These are phyloP conservation scores for Chanos chanos DNA, from an alignment of 2,797 vertebrate genomes.

Conservation along the genomic window DNA sequence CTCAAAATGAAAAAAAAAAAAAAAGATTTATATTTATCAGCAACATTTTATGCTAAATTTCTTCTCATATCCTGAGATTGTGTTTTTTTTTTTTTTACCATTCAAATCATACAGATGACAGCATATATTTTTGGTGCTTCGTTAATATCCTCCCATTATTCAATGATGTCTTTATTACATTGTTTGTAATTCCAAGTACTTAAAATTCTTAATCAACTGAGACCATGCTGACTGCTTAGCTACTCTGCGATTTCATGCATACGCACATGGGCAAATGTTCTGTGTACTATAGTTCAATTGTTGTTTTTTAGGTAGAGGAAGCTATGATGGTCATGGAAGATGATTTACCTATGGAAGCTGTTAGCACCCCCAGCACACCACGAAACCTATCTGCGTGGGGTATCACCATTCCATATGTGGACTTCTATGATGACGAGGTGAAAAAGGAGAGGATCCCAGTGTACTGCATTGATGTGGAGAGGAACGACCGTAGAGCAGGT, in stretches of 20 bases:
- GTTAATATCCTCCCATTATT: too few species aligned
- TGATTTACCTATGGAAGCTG: constrained; percentile 75
- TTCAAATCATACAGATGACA: too few species aligned
- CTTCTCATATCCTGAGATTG: too few species aligned
- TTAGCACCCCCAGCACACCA: constrained; percentile 69
- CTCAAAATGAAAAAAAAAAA: neutral
- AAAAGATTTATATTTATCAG: neutral
- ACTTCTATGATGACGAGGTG: constrained; percentile 81
- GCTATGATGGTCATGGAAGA: constrained; percentile 90
- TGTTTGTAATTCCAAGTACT: too few species aligned
- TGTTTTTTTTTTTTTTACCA: too few species aligned
- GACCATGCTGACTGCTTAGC: too few species aligned
- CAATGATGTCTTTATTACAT: too few species aligned
- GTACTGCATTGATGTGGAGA: constrained; percentile 92
- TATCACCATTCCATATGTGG: constrained; percentile 86
- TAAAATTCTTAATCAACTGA: too few species aligned
- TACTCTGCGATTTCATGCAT: too few species aligned
- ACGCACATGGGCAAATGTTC: too few species aligned
- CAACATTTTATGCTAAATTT: constrained; percentile 1
- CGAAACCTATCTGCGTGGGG: constrained; percentile 89
- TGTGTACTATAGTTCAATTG: too few species aligned
- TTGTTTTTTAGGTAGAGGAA: constrained; percentile 86
- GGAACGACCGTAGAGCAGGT: constrained; percentile 85
- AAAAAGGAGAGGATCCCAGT: constrained; percentile 88
- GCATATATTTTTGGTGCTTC: too few species aligned